These are phyloP conservation scores for Helicolenus hilgendorfi DNA, from an alignment of 2,797 vertebrate species.

Conservation along the genomic window DNA sequence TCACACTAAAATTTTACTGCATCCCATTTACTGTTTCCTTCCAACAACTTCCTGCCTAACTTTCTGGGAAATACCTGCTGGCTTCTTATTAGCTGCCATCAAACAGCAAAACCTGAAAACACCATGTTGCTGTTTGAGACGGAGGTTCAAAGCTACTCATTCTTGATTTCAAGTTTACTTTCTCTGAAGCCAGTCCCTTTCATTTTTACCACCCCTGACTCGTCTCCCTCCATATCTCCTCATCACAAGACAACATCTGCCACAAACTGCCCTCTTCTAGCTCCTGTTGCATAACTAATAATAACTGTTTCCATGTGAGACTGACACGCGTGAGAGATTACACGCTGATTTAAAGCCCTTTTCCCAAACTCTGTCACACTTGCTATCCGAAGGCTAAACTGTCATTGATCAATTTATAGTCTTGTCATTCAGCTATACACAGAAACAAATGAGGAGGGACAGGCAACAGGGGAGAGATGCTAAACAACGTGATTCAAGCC, in stretches of 20 bases:
- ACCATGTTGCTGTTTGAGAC: neutral
- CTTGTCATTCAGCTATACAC: neutral
- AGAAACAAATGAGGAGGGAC: neutral
- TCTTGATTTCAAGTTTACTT: constrained; percentile 10
- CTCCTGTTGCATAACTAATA: constrained; percentile 37
- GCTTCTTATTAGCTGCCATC: constrained; percentile 36
- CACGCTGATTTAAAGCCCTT: constrained; percentile 15
- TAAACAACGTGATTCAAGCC: no score
- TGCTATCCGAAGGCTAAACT: neutral
- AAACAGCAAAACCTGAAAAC: constrained; percentile 32
- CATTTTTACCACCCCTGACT: neutral
- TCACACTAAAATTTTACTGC: constrained; percentile 32
- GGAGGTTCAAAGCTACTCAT: constrained; percentile 31
- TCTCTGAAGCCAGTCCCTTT: neutral
- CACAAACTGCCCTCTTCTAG: neutral
- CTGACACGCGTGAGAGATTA: constrained; percentile 16
- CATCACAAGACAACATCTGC: constrained; percentile 23
- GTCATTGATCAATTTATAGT: constrained; percentile 32
- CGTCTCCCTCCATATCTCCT: neutral
- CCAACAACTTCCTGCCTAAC: constrained; percentile 47
- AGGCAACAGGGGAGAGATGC: neutral
- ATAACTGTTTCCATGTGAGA: constrained; percentile 24
- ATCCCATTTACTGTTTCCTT: constrained; percentile 17
- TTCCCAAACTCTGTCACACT: constrained; percentile 5
- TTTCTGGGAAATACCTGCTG: constrained; percentile 49